Conservation (phyloP, 2,888 invertebrate genomes). For the Stictocephala bisonia region DNA sequence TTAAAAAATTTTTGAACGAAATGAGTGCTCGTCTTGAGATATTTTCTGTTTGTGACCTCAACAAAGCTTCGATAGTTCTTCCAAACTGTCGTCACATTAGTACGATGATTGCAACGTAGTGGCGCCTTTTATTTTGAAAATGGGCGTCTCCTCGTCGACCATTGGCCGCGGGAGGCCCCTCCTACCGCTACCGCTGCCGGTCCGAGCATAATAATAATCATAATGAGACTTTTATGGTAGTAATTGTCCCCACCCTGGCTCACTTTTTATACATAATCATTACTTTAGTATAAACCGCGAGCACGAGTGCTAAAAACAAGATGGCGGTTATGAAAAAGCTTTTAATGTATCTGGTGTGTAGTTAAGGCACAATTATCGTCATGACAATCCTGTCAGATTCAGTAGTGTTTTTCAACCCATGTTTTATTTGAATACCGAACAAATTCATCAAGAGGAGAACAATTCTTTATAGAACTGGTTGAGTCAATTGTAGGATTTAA, state of each 20-base stretch:
- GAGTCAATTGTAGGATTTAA: too few species aligned
- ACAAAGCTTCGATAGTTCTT: conserved; percentile 17
- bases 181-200: conserved; percentile 42
- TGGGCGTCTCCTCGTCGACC: conserved; percentile 37
- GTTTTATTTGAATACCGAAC: too few species aligned
- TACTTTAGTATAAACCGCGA: conserved; percentile 45
- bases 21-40: too few species aligned
- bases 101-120: conserved; percentile 35
- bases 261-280: conserved; percentile 47
- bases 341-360: conserved; percentile 25
- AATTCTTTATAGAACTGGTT: too few species aligned
- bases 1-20: too few species aligned
- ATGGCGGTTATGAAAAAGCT: conserved; percentile 46
- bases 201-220: conserved; percentile 46
- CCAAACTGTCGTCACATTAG: conserved; percentile 38
- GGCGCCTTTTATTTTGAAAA: conserved; percentile 43
- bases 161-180: conserved; percentile 7
- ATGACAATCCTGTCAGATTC: too few species aligned
- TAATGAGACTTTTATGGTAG: conserved; percentile 46
- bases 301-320: conserved; percentile 44
- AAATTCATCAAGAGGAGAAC: too few species aligned
- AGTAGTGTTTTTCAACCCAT: too few species aligned
- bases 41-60: too few species aligned
- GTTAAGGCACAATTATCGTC: too few species aligned
- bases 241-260: conserved; percentile 35